phyloP scores from a whole-genome alignment of 2,888 invertebrate genomes.

The Agrochola litura region DNA sequence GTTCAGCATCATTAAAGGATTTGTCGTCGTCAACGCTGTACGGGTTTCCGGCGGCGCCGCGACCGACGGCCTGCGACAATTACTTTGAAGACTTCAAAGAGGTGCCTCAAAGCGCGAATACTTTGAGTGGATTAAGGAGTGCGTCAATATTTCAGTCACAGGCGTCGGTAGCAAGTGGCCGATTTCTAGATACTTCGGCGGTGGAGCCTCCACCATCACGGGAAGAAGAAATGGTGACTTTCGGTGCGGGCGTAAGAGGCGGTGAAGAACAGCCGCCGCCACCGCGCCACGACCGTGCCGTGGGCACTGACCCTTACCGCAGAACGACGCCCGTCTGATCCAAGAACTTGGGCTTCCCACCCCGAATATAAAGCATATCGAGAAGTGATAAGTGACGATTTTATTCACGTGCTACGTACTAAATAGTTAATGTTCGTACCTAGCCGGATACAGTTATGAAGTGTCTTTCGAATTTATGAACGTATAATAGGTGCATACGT shows the following conservation, averaged over 20 bases:
- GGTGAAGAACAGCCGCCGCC: conserved; percentile 77
- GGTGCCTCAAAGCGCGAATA: conserved; percentile 89
- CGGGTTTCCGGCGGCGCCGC: conserved; percentile 92
- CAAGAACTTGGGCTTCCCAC: conserved; percentile 73
- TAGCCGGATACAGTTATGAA: conserved; percentile 75
- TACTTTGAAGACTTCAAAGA: conserved; percentile 90
- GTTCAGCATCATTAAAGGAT: conserved; percentile 91
- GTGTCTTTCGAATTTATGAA: conserved; percentile 88
- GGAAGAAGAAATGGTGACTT: conserved; percentile 93
- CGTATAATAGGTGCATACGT: conserved; percentile 76
- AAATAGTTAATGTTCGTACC: conserved; percentile 74
- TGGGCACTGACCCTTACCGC: conserved; percentile 90
- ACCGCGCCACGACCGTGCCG: conserved; percentile 84
- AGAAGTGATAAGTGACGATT: conserved; percentile 86
- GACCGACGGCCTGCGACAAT: conserved; percentile 91
- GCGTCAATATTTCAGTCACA: conserved; percentile 89
- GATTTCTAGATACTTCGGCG: conserved; percentile 92
- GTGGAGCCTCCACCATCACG: conserved; percentile 92
- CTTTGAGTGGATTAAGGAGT: conserved; percentile 86
- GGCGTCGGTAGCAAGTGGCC: conserved; percentile 92
- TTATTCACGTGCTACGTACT: conserved; percentile 78
- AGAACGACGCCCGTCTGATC: conserved; percentile 91
- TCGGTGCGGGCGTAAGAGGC: conserved; percentile 91
- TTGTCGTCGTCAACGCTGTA: conserved; percentile 90
- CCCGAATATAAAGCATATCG: conserved; percentile 87